These are phyloP conservation scores for Trichopria drosophilae DNA, from an alignment of 2,888 invertebrate genomes.

Conservation along the genomic window DNA sequence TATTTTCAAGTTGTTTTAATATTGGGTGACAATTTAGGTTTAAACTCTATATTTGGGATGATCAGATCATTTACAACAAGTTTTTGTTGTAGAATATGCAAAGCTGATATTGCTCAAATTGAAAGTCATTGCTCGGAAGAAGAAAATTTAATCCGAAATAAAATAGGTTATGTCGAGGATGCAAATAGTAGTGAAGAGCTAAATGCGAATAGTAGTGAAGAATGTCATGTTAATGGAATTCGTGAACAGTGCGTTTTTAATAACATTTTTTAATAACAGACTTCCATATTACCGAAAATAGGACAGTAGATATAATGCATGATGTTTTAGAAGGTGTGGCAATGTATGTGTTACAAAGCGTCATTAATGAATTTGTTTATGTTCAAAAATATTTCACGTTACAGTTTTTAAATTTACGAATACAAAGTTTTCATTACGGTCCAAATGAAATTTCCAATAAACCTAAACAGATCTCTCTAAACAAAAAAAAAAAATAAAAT, in stretches of 20 bases:
- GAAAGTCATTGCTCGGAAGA: conserved; percentile 2
- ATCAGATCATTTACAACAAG: conserved; percentile 16
- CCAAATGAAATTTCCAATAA: conserved; percentile 9
- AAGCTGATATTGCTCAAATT: background rate
- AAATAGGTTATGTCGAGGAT: conserved; percentile 13
- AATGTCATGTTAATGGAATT: no score
- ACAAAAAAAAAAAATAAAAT: conserved; percentile 5
- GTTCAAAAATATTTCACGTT: conserved; percentile 10
- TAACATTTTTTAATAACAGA: conserved; percentile 5
- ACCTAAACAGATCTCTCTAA: conserved; percentile 3
- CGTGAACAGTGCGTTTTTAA: conserved; percentile 17
- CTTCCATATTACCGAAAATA: conserved; percentile 24
- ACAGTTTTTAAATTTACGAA: conserved; percentile 5
- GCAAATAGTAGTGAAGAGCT: background rate
- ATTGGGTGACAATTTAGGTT: conserved; percentile 17
- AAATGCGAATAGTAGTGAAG: no score
- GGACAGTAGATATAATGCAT: conserved; percentile 22
- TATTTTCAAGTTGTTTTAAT: conserved; percentile 15
- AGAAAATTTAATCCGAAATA: conserved; percentile 4
- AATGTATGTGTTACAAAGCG: background rate
- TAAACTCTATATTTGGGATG: conserved; percentile 14
- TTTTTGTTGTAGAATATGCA: conserved; percentile 17
- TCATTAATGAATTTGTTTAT: conserved; percentile 3
- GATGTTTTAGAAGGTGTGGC: conserved; percentile 12
- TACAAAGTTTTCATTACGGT: conserved; percentile 1